phyloP scores from a whole-genome alignment of 30 jellyfish, hydroid and myxozoan species.

The Turritopsis dohrnii region DNA sequence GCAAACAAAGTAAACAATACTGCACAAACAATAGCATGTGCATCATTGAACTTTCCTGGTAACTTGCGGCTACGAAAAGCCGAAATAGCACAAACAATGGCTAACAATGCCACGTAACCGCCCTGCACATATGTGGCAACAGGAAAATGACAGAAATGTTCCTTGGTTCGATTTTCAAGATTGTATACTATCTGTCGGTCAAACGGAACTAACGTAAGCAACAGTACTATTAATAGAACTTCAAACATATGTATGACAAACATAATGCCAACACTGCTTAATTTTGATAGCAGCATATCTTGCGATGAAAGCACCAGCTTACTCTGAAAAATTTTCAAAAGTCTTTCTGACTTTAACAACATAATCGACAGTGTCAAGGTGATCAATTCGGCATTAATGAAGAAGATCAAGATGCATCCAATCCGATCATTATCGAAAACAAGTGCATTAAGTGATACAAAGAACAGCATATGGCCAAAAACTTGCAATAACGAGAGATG shows the following conservation, averaged over 20 bases:
- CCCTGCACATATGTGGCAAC: neutral
- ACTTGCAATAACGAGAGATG: neutral
- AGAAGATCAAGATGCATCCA: neutral
- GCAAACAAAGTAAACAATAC: neutral
- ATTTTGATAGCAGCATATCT: neutral
- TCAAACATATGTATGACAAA: neutral
- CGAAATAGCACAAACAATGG: constrained; percentile 2
- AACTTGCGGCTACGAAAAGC: constrained; percentile 19
- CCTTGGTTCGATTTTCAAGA: neutral
- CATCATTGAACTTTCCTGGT: neutral
- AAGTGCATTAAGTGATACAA: neutral
- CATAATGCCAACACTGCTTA: neutral
- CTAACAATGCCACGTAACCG: neutral
- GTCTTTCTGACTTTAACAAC: neutral
- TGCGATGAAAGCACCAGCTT: neutral
- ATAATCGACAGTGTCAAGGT: neutral
- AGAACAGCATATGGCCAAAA: neutral
- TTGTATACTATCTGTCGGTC: neutral
- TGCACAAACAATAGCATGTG: neutral
- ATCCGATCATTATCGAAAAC: neutral
- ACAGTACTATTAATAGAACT: neutral
- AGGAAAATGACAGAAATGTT: neutral
- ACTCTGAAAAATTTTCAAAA: neutral
- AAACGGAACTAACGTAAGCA: neutral
- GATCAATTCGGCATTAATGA: neutral